These are phyloP conservation scores for Zosterops lateralis DNA, from an alignment of 2,113 vertebrate species.

Conservation along the genomic window DNA sequence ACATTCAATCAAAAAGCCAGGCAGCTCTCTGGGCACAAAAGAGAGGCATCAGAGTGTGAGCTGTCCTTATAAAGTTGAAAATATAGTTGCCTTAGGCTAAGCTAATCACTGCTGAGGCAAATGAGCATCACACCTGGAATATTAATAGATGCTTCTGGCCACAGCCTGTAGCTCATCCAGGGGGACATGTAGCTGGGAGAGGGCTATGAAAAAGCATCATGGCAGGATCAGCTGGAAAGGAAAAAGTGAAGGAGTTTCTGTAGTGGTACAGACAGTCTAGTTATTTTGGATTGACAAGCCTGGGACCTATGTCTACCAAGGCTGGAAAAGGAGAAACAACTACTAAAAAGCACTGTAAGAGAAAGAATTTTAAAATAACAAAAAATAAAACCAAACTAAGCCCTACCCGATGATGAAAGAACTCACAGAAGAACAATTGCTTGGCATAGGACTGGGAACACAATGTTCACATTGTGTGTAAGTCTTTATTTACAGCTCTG, in stretches of 20 bases:
- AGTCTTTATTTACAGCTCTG: not conserved
- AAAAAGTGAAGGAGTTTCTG: not conserved
- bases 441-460: not conserved
- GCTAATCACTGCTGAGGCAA: not conserved
- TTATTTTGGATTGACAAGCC: not conserved
- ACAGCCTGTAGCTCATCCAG: not conserved
- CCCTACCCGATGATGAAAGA: not conserved
- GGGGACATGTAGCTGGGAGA: not conserved
- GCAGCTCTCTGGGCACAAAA: not conserved
- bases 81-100: not conserved
- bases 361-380: not conserved
- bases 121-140: not conserved
- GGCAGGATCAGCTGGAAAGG: not conserved
- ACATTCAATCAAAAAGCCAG: not conserved
- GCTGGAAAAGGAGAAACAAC: not conserved
- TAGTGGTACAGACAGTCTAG: not conserved
- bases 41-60: not conserved
- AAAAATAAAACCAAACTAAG: not conserved
- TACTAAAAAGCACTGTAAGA: not conserved
- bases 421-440: not conserved
- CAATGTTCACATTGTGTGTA: not conserved
- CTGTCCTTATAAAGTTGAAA: not conserved
- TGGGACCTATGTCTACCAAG: not conserved
- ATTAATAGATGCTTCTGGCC: not conserved
- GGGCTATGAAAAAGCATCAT: not conserved